These are phyloP conservation scores for Sialia sialis DNA, from an alignment of 2,113 vertebrate genomes.

Conservation along the genomic window DNA sequence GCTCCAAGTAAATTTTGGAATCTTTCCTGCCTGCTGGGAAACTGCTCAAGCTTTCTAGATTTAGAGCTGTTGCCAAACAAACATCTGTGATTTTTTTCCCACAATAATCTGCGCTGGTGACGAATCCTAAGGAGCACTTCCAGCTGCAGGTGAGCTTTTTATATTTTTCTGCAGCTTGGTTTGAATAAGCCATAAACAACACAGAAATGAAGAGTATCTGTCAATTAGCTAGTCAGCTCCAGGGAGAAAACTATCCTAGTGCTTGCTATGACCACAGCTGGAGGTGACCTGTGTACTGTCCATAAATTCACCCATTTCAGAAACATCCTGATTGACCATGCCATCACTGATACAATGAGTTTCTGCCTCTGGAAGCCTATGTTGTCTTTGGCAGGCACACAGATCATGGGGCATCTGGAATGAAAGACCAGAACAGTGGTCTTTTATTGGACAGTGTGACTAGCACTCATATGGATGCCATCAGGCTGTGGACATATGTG, in stretches of 20 bases:
- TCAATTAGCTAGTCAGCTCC: not conserved
- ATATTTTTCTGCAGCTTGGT: not conserved
- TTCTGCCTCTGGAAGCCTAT: not conserved
- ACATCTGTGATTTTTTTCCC: not conserved
- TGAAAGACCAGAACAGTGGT: not conserved
- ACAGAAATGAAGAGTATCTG: not conserved
- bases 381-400: not conserved
- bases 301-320: not conserved
- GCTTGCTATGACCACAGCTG: not conserved
- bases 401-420: not conserved
- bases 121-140: not conserved
- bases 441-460: not conserved
- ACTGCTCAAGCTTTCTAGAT: slow-evolving; percentile 13
- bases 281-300: not conserved
- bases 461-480: not conserved
- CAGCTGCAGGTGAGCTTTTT: not conserved
- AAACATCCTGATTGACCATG: not conserved
- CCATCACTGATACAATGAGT: not conserved
- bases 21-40: slow-evolving; percentile 21
- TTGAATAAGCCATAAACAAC: not conserved
- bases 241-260: not conserved
- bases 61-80: not conserved
- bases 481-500: not conserved
- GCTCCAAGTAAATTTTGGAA: slow-evolving; percentile 27
- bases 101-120: not conserved